These are phyloP conservation scores for Platygyra sinensis DNA, from an alignment of 64 coral and sea anemone genomes.

Conservation along the genomic window DNA sequence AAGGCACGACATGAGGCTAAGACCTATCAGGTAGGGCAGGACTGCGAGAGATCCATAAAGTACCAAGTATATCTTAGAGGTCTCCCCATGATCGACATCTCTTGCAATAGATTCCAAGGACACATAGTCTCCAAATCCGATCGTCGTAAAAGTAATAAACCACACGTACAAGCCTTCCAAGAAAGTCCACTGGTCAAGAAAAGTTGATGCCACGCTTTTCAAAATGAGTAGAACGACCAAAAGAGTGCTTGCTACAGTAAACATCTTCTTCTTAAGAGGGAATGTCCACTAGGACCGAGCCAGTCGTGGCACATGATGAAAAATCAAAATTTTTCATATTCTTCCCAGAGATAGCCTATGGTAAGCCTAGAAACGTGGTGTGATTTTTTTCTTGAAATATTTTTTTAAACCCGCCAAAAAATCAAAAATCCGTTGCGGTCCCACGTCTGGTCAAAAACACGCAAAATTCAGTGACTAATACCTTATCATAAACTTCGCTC, in stretches of 20 bases:
- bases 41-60: background rate
- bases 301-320: too few species aligned
- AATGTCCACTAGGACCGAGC: too few species aligned
- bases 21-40: background rate
- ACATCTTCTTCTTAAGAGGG: background rate
- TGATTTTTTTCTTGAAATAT: too few species aligned
- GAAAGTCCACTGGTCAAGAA: background rate
- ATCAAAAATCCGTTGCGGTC: too few species aligned
- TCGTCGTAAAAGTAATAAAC: slow-evolving; percentile 24
- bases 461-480: too few species aligned
- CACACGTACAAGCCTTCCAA: background rate
- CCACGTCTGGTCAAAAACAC: too few species aligned
- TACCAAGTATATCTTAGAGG: background rate
- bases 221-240: background rate
- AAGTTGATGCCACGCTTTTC: background rate
- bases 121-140: slow-evolving; percentile 7
- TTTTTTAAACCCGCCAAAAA: too few species aligned
- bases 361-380: too few species aligned
- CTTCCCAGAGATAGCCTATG: too few species aligned
- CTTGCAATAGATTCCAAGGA: background rate
- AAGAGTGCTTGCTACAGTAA: background rate
- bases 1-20: background rate
- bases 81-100: background rate
- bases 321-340: too few species aligned
- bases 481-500: too few species aligned